These are phyloP conservation scores for Hydropsyche tenuis DNA, from an alignment of 1,140 invertebrate species.

Conservation along the genomic window DNA sequence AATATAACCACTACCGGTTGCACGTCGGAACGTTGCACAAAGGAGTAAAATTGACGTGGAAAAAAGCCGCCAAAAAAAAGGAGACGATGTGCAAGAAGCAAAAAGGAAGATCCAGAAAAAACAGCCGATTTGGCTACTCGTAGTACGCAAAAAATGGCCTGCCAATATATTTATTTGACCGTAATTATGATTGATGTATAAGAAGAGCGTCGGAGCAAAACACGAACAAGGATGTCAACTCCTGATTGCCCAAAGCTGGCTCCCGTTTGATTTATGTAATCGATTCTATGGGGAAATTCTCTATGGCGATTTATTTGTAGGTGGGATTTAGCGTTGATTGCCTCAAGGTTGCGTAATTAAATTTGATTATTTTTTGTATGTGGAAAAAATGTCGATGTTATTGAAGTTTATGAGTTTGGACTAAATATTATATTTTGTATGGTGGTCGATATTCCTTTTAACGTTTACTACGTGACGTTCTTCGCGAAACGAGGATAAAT, in stretches of 20 bases:
- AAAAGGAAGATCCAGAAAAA: too few species aligned
- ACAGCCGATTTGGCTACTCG: constrained; percentile 25
- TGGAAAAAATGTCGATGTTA: too few species aligned
- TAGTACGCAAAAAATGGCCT: constrained; percentile 38
- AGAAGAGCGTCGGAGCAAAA: not conserved
- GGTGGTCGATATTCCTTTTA: not conserved
- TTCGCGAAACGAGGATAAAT: not conserved
- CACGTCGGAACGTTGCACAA: not conserved
- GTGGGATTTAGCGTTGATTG: too few species aligned
- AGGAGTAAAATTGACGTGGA: not conserved
- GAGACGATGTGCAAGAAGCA: not conserved
- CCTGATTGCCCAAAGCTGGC: not conserved
- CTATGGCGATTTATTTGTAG: not conserved
- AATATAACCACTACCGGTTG: constrained; percentile 27
- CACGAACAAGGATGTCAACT: constrained; percentile 18
- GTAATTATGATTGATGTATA: constrained; percentile 40
- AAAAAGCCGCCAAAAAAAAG: constrained; percentile 6
- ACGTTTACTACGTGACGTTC: constrained; percentile 18
- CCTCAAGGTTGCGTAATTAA: too few species aligned
- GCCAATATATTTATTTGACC: constrained; percentile 39
- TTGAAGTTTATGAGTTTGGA: too few species aligned
- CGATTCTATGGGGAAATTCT: not conserved
- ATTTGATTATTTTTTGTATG: too few species aligned
- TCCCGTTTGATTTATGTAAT: constrained; percentile 12
- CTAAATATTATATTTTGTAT: too few species aligned